Evolutionary conservation across 2,888 invertebrate genomes (phyloP), one percentile per base, ranked within the genome.

Genomic region (Hipparchia sbordonii): DNA sequence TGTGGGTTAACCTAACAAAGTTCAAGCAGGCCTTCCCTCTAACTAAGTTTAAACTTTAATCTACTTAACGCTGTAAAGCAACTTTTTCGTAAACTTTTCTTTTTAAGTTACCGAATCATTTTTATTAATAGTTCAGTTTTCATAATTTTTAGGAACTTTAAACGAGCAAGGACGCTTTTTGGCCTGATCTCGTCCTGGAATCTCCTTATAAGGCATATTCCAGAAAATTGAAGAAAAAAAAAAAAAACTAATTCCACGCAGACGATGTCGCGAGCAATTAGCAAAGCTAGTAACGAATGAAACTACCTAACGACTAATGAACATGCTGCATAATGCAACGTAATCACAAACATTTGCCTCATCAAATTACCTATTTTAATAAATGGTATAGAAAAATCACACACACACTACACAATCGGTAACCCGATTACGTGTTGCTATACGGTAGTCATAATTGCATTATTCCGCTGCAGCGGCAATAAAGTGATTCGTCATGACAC

Each of bases 381-480:
- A 39, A 65, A 5, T 4, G 1, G 39, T 23, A 59, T 10, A 63
- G 68, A 68, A 45, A 65, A 61, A 72, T 62, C 56, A 45, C 46
- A 45, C 59, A 60, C 51, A 54, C 51, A 54, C 60, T 66, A 51
- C 56, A 33, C 54, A 71, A 66, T 39, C 66, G n/a, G 51, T 59
- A 71, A 66, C 70, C 66, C 61, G 72, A 72, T 66, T 72, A 61
- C 69, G 61, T 69, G 57, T 57, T 7, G n/a, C 65, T 51, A 51
- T 7, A 52, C 60, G 60, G 52, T 69, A 52, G 61, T 9, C 52
- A 52, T 73, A 72, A 73, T 74, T 74, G 72, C 63, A 75, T 75
- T 75, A 74, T 68, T 69, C 39, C 72, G 56, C 73, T 45, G 75
- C 72, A 46, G 46, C 67, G 52, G 63, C 57, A 51, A 72, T 67